Base-by-base conservation (phyloP, 1,140 invertebrate species). In the Eriocheir sinensis region DNA sequence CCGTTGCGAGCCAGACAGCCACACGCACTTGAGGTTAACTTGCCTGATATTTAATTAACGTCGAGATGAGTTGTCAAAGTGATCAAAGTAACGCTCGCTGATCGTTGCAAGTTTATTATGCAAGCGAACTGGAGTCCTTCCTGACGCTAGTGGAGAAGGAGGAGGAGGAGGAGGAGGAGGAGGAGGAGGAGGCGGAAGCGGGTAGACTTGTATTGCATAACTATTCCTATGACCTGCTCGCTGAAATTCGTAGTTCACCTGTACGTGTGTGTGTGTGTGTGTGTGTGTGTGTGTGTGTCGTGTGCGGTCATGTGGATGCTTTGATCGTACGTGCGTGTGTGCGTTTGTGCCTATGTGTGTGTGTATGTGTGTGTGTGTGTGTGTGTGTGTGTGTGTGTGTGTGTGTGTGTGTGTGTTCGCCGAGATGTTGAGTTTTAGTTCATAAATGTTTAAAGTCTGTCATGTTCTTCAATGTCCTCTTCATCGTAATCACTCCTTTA, bases 281-380 rank as follows among this genome's bases (percentile, higher is more conserved):
- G 8, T 53, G 48, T 53, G 48, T 53, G 48, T 2, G 48, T 53
- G 48, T 2, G 2, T 53, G 48, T 53, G 60, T 72, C 9, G 48
- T 53, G 48, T 53, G 9, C 21, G 48, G 12, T 9, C 9, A 21
- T 53, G 48, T 2, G 48, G 12, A 12, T 53, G 48, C n/a, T 53
- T 9, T 53, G 48, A 0, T 9, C 21, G 48, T 2, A 0, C 21
- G 48, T 53, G 60, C n/a, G 60, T n/a, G 60, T 72, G 60, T 72
- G 60, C 27, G 60, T n/a, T 21, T 72, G 60, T 72, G 60, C 27
- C 21, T 72, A 8, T 72, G 53, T 72, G 53, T 72, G 53, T 72
- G 53, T 72, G 53, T 72, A 21, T 72, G 53, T 72, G 53, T 72
- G 53, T 72, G 53, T 72, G 53, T 72, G 53, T 72, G 53, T 72